These are phyloP conservation scores for Oreochromis mossambicus DNA, from an alignment of 2,797 vertebrate species.

Conservation along the genomic window DNA sequence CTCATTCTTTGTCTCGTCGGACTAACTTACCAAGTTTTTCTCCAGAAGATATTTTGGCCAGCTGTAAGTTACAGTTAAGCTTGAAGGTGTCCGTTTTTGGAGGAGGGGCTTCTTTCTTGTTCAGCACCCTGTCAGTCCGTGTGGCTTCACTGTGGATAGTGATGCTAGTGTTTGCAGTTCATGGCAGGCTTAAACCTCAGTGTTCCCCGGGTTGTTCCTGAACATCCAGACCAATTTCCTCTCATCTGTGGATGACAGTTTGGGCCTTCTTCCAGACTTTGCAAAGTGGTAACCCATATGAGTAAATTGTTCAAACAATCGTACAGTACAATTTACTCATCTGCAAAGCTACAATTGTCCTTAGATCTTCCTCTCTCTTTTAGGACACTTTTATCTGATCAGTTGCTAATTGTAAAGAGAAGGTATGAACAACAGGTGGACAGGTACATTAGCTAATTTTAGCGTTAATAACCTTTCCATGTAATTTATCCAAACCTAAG, in stretches of 20 bases:
- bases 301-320: neutral
- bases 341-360: neutral
- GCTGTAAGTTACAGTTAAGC: neutral
- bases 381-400: neutral
- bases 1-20: neutral
- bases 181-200: neutral
- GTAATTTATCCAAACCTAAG: neutral
- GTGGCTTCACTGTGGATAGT: neutral
- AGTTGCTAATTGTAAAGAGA: neutral
- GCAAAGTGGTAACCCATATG: neutral
- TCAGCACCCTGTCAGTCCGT: rapidly evolving
- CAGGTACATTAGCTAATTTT: rapidly evolving
- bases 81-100: neutral
- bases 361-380: neutral
- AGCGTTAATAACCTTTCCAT: rapidly evolving
- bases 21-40: neutral
- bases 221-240: neutral
- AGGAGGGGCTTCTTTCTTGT: neutral
- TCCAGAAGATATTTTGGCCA: neutral
- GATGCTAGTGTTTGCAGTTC: neutral
- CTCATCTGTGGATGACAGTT: neutral
- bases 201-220: neutral
- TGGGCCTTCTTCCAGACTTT: neutral
- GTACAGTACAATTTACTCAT: neutral
- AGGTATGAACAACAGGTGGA: neutral